phyloP scores from a whole-genome alignment of 2,797 vertebrate genomes.

The Myripristis jacobus region DNA sequence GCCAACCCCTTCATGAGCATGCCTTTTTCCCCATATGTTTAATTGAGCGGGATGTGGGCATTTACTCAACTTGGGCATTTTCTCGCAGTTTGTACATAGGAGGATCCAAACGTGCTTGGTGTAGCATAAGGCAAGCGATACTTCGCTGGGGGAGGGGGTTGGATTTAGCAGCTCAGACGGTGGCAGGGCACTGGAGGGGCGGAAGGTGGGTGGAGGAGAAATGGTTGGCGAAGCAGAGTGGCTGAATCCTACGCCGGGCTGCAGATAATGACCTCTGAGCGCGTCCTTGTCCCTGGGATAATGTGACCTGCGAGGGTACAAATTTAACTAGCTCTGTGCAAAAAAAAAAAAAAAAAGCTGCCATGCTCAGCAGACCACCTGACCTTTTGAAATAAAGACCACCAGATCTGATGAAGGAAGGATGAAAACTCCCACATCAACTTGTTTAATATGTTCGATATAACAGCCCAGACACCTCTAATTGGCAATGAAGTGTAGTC shows the following conservation, averaged over 20 bases:
- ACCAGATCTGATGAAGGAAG: constrained; percentile 21
- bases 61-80: constrained; percentile 52
- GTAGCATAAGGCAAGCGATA: constrained; percentile 50
- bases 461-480: neutral
- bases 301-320: constrained; percentile 68
- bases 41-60: constrained; percentile 48
- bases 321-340: constrained; percentile 56
- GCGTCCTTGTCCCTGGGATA: constrained; percentile 64
- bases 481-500: constrained; percentile 6
- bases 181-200: constrained; percentile 16
- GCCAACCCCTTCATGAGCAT: constrained; percentile 25
- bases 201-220: constrained; percentile 19
- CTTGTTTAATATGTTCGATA: constrained; percentile 8
- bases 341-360: constrained; percentile 19
- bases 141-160: constrained; percentile 51
- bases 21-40: constrained; percentile 39
- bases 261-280: constrained; percentile 68
- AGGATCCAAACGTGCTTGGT: constrained; percentile 56
- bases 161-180: constrained; percentile 67
- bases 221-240: constrained; percentile 58
- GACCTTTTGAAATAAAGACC: constrained; percentile 59
- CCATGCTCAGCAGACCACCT: constrained; percentile 57
- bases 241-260: constrained; percentile 28
- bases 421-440: constrained; percentile 21
- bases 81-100: constrained; percentile 47